Base-by-base conservation (phyloP, 2,113 vertebrate genomes). In the Cromileptes altivelis region DNA sequence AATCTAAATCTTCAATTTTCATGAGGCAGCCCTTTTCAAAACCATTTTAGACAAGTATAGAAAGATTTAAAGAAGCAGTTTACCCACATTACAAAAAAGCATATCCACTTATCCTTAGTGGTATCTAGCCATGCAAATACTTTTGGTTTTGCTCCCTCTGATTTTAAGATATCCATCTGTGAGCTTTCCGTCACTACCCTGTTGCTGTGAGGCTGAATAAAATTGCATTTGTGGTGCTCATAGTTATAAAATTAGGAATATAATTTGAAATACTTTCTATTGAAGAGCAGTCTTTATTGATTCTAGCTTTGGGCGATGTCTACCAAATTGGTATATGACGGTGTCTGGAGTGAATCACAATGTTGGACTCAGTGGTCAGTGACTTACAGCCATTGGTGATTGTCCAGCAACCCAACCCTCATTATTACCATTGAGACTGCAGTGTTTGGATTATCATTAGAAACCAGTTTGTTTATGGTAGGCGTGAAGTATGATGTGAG, bases 131-230 rank as follows among this genome's bases (percentile, higher is more conserved):
- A 11, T 45, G 42, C 8, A 12, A 11, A 10, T 45, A 45, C 11
- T 45, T 45, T 45, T 45, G 11, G 42, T 45, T 45, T 45, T 9
- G 8, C 11, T 45, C 42, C 42, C 42, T 42, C 10, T 45, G 42
- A 45, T 45, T 79, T 47, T 57, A 69, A 67, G 30, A 69, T 55
- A 27, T 55, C 4, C 37, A 63, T 72, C 65, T 72, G 27, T 15
- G 45, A 61, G 27, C 47, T 55, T 45, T 45, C 42, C 0, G 11
- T 0, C 19, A 42, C 27, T 61, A 25, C 18, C 15, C 2, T 33
- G 18, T 18, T 27, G 11, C 12, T 67, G 45, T 10, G 50, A 60
- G 10, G 25, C 33, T 47, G 27, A 42, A 30, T 52, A 9, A 12
- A 53, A 52, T 79, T 65, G 23, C 0, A 27, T 75, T 60, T 50